Conservation (phyloP, 2,888 invertebrate genomes). For the Xiphydria camelus region DNA sequence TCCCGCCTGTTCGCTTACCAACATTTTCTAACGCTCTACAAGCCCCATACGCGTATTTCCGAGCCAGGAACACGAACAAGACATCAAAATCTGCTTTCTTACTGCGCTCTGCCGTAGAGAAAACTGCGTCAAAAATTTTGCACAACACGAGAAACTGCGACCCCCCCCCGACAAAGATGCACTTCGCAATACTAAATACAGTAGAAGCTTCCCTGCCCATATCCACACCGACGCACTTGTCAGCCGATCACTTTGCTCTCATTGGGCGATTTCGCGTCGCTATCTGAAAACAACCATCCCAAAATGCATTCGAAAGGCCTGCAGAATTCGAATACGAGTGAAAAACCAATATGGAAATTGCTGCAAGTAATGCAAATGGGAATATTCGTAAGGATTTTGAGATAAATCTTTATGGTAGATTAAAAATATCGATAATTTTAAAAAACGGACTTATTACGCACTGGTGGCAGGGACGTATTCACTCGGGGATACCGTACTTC, state of each 20-base stretch:
- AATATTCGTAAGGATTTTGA: too few relatives aligned
- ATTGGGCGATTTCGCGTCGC: constrained; percentile 26
- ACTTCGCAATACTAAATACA: constrained; percentile 30
- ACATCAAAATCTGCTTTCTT: constrained; percentile 23
- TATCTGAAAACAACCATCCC: constrained; percentile 24
- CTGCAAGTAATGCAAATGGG: too few relatives aligned
- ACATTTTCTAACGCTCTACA: constrained; percentile 45
- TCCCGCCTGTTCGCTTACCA: constrained; percentile 48
- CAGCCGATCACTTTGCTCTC: constrained; percentile 27
- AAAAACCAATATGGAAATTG: too few relatives aligned
- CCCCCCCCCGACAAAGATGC: constrained; percentile 28
- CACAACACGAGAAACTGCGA: constrained; percentile 16
- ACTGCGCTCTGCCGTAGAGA: constrained; percentile 4
- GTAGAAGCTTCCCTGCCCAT: constrained; percentile 34
- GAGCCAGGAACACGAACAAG: constrained; percentile 11
- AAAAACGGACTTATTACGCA: too few relatives aligned
- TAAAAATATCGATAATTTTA: too few relatives aligned
- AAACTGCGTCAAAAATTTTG: constrained; percentile 9
- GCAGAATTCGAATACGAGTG: too few relatives aligned
- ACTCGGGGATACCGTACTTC: too few relatives aligned
- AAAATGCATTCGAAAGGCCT: too few relatives aligned
- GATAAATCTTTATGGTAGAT: too few relatives aligned
- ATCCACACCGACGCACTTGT: constrained; percentile 31
- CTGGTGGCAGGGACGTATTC: too few relatives aligned
- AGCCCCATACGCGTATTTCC: constrained; percentile 38